Evolutionary conservation across 2,888 invertebrate species (phyloP).

Genomic region (Synergus itoensis): DNA sequence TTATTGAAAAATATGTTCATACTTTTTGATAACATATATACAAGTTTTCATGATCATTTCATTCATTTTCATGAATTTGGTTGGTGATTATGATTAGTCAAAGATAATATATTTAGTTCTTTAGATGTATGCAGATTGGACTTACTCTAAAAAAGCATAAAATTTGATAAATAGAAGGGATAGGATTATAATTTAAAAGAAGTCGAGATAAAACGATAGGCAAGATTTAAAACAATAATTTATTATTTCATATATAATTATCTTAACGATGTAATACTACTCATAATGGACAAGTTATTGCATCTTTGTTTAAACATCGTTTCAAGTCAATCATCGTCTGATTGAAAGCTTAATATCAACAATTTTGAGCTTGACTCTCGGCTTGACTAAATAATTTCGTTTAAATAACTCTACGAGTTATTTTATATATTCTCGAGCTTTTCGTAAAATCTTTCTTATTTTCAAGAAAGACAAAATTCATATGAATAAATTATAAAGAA

Average conservation of each 20-base stretch:
- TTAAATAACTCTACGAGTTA: slow-evolving; percentile 20
- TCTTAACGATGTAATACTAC: slow-evolving; percentile 55
- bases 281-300: slow-evolving; percentile 70
- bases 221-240: slow-evolving; percentile 68
- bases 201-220: slow-evolving; percentile 6
- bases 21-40: too few species aligned
- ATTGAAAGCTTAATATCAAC: slow-evolving; percentile 47
- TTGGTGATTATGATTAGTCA: too few species aligned
- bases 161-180: neutral
- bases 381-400: slow-evolving; percentile 34
- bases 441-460: neutral
- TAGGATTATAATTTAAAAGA: neutral
- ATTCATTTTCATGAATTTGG: too few species aligned
- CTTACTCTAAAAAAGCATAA: too few species aligned
- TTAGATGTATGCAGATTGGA: too few species aligned
- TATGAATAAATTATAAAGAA: neutral
- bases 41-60: too few species aligned
- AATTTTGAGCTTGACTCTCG: slow-evolving; percentile 44
- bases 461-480: neutral
- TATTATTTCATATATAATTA: slow-evolving; percentile 64
- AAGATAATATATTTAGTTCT: too few species aligned
- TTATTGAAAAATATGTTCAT: too few species aligned
- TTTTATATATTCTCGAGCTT: neutral
- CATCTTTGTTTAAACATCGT: slow-evolving; percentile 56
- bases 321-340: slow-evolving; percentile 53